These are phyloP conservation scores for Glyphotaelius pellucidus DNA, from an alignment of 2,888 invertebrate genomes.

Conservation along the genomic window DNA sequence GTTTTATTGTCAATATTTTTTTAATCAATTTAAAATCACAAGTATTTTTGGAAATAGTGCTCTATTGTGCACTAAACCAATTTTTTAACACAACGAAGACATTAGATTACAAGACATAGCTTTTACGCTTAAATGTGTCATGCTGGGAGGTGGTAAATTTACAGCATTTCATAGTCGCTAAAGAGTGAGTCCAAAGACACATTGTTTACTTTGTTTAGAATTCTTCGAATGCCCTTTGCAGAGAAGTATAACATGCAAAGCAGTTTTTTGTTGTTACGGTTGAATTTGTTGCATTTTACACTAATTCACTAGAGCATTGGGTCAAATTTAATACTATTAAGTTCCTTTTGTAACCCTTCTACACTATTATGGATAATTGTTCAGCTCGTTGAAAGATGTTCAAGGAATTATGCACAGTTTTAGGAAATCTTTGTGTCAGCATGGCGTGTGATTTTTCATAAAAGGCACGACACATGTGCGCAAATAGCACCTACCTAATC, in stretches of 20 bases:
- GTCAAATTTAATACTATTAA: constrained; percentile 9
- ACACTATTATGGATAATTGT: not conserved
- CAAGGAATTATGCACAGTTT: not conserved
- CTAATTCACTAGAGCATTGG: constrained; percentile 14
- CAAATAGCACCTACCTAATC: no score
- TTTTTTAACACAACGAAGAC: not conserved
- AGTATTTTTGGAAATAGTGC: not conserved
- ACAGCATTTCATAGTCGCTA: constrained; percentile 47
- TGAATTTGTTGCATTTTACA: not conserved
- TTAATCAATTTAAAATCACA: not conserved
- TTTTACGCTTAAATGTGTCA: not conserved
- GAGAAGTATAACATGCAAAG: constrained; percentile 2
- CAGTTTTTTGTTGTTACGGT: not conserved
- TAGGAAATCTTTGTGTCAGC: not conserved
- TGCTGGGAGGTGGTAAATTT: constrained; percentile 44
- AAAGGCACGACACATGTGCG: not conserved
- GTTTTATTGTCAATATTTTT: not conserved
- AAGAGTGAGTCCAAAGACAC: constrained; percentile 20
- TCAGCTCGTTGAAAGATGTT: not conserved
- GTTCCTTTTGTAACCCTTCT: constrained; percentile 17
- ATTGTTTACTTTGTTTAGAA: not conserved
- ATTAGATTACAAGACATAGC: not conserved
- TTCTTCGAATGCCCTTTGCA: constrained; percentile 14
- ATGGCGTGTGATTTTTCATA: not conserved
- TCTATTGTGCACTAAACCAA: not conserved